These are phyloP conservation scores for Drosophila funebris DNA, from an alignment of 1,140 invertebrate species.

Conservation along the genomic window DNA sequence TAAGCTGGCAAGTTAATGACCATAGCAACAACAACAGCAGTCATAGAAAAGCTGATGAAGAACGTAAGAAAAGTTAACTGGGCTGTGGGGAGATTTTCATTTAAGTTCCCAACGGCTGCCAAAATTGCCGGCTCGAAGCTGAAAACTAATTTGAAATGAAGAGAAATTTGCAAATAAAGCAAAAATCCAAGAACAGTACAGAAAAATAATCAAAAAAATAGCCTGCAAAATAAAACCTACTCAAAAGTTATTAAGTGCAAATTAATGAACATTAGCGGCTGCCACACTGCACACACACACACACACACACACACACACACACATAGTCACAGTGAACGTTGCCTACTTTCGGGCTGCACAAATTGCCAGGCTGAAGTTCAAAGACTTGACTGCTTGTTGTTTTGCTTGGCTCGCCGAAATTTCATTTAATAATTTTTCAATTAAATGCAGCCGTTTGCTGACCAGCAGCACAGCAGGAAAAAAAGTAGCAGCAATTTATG, in stretches of 20 bases:
- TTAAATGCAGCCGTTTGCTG: constrained; percentile 71
- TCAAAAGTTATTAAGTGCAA: constrained; percentile 80
- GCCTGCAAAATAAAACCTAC: constrained; percentile 68
- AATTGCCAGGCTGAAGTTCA: constrained; percentile 33
- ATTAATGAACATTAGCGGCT: constrained; percentile 78
- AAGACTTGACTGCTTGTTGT: constrained; percentile 1
- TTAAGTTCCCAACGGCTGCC: constrained; percentile 14
- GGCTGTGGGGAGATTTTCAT: constrained; percentile 14
- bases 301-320: constrained; percentile 6
- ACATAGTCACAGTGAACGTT: constrained; percentile 24
- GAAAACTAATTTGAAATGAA: constrained; percentile 70
- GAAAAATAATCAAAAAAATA: constrained; percentile 14
- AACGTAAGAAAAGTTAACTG: constrained; percentile 27
- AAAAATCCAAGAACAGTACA: neutral
- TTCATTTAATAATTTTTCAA: constrained; percentile 82
- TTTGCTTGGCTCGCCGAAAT: constrained; percentile 46
- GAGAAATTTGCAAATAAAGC: constrained; percentile 47
- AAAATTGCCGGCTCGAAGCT: constrained; percentile 58
- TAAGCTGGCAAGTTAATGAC: constrained; percentile 73
- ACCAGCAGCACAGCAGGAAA: constrained; percentile 23
- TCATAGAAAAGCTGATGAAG: constrained; percentile 30
- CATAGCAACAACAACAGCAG: constrained; percentile 44
- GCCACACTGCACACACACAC: constrained; percentile 35
- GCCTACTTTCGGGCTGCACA: constrained; percentile 60
- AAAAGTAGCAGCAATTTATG: constrained; percentile 22